phyloP scores from a whole-genome alignment of 2,888 invertebrate genomes.

The Mythimna ferrago region DNA sequence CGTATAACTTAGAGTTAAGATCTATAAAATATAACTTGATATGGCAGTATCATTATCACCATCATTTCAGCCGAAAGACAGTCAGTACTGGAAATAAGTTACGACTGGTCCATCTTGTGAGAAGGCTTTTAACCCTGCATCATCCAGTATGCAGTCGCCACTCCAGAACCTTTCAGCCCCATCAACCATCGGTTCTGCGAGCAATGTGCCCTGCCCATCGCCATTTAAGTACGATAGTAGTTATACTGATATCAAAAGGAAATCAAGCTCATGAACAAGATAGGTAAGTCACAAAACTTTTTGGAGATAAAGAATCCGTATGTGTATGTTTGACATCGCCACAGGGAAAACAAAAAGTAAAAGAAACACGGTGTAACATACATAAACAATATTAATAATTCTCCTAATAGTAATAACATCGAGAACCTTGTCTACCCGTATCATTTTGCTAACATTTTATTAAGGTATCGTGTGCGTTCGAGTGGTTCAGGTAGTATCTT shows the following conservation, averaged over 20 bases:
- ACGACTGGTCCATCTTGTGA: no score
- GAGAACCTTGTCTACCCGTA: constrained; percentile 53
- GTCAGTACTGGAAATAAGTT: no score
- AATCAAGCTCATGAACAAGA: background rate
- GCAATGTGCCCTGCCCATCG: no score
- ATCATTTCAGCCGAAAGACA: no score
- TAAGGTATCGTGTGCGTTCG: constrained; percentile 52
- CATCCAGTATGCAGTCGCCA: no score
- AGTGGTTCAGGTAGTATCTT: constrained; percentile 72
- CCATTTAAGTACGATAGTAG: no score
- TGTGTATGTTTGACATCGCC: constrained; percentile 1
- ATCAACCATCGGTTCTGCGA: no score
- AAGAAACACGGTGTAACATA: constrained; percentile 23
- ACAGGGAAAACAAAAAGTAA: constrained; percentile 17
- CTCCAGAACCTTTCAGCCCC: no score
- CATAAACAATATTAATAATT: constrained; percentile 36
- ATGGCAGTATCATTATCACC: no score
- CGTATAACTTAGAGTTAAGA: background rate
- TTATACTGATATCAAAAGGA: no score
- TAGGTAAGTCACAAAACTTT: background rate
- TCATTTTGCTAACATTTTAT: constrained; percentile 61
- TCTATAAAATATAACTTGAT: background rate
- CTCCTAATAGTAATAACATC: constrained; percentile 50
- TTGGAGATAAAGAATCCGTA: background rate
- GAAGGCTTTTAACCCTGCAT: no score